Percentiles rank a stretch among this genome's conserved stretches.
Conservation (phyloP, 2,797 vertebrate genomes). For the Tympanoctomys barrerae region DNA sequence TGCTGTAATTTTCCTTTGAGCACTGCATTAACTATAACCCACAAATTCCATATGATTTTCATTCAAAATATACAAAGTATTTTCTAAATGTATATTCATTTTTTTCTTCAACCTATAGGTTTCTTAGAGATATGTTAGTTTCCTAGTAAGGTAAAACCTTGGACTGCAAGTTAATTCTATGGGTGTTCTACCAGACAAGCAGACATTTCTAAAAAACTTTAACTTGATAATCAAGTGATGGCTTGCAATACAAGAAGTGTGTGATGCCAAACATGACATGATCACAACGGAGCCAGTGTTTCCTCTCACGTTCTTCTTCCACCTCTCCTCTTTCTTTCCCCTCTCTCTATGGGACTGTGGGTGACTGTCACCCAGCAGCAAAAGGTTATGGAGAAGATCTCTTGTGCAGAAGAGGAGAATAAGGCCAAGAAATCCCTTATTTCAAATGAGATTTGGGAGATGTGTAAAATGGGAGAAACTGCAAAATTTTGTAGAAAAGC, state of each 20-base stretch:
- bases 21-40: not conserved
- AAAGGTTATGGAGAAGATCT: not conserved
- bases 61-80: conserved; percentile 15
- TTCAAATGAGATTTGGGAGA: not conserved
- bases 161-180: not conserved
- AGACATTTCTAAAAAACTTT: not conserved
- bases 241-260: not conserved
- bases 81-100: conserved; percentile 48
- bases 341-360: not conserved
- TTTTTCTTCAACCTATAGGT: not conserved
- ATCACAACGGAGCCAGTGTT: not conserved
- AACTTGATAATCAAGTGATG: not conserved
- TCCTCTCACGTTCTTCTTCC: not conserved
- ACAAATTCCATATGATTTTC: conserved; percentile 28
- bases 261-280: not conserved
- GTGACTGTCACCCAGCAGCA: not conserved
- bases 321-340: not conserved
- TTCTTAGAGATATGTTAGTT: conserved; percentile 31
- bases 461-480: not conserved
- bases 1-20: not conserved
- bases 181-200: not conserved
- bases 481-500: not conserved
- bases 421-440: not conserved
- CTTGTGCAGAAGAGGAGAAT: not conserved
- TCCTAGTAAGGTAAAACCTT: not conserved